Conservation (phyloP, 2,888 invertebrate genomes). For the Halictus quadricinctus region DNA sequence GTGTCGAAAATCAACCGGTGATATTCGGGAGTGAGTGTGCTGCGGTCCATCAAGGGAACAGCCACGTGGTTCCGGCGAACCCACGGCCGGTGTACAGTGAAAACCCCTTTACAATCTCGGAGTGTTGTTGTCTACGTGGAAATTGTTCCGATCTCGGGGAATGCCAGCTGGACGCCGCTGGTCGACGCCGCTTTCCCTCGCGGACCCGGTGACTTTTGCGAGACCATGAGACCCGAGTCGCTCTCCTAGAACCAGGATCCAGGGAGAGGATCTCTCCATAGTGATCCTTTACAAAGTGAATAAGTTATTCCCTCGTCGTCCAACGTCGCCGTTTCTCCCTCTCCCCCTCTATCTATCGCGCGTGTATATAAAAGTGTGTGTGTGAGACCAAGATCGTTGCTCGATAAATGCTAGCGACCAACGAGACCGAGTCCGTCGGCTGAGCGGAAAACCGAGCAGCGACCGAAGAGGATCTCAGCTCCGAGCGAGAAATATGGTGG, state of each 20-base stretch:
- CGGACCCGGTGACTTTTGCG: constrained; percentile 20
- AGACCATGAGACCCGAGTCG: constrained; percentile 25
- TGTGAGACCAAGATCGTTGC: neutral
- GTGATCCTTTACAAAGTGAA: neutral
- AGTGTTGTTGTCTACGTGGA: neutral
- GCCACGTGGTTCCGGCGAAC: constrained; percentile 44
- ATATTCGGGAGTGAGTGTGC: constrained; percentile 34
- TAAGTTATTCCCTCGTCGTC: neutral
- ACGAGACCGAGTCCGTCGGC: constrained; percentile 45
- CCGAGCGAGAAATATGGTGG: constrained; percentile 84
- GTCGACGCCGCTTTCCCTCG: constrained; percentile 15
- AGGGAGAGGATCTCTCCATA: neutral
- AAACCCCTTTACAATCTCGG: neutral
- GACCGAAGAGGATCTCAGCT: constrained; percentile 42
- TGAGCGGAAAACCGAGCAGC: constrained; percentile 37
- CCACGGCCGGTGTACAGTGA: neutral
- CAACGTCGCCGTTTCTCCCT: neutral
- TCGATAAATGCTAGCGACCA: constrained; percentile 46
- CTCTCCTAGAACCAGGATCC: constrained; percentile 4
- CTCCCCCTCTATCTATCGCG: neutral
- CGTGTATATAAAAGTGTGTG: neutral
- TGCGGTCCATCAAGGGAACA: neutral
- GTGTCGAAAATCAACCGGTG: neutral
- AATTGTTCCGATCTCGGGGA: constrained; percentile 1
- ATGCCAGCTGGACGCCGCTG: constrained; percentile 17